Evolutionary conservation across 2,888 invertebrate species (phyloP), one percentile per base, ranked within the genome.

Genomic region (Drosophila borealis): DNA sequence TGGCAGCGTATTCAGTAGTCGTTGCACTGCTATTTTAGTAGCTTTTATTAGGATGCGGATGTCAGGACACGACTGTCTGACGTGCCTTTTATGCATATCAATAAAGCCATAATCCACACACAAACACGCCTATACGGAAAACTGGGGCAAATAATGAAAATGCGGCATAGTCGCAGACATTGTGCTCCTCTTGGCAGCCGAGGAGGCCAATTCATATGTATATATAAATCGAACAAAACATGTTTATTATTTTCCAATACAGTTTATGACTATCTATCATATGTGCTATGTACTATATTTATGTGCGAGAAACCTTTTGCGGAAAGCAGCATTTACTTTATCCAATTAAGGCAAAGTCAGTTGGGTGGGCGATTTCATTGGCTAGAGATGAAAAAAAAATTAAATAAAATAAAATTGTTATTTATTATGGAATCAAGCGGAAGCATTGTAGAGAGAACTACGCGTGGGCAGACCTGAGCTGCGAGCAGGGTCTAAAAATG

Each of bases 281-380:
- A 14, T 17, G 41, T 11, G 34, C 29, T 19, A 5, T 46, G 51
- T 51, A 21, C 46, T 51, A 33, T 51, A 44, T 19, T 13, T 53
- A 63, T 42, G 33, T 44, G 51, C 17, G 50, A 69, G 37, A 56
- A 14, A 37, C 74, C 74, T 79, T 75, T 78, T 64, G 76, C 79
- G 80, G 85, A 79, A 82, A 75, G 73, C 78, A 75, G 68, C 75
- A 80, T 75, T 82, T 79, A 79, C 73, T 82, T 55, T 63, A 45
- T 48, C 82, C 85, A 83, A 73, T 75, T 81, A 83, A 67, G 83
- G 85, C 83, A 69, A 79, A 73, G 81, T 70, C 78, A 25, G 73
- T 49, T 72, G 71, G 61, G 81, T 85, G 81, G 83, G 83, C 85
- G 83, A 65, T 62, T 69, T 59, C 51, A 70, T 66, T 53, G 70